phyloP scores from a whole-genome alignment of 2,113 vertebrate species.

The Chascanopsetta lugubris region DNA sequence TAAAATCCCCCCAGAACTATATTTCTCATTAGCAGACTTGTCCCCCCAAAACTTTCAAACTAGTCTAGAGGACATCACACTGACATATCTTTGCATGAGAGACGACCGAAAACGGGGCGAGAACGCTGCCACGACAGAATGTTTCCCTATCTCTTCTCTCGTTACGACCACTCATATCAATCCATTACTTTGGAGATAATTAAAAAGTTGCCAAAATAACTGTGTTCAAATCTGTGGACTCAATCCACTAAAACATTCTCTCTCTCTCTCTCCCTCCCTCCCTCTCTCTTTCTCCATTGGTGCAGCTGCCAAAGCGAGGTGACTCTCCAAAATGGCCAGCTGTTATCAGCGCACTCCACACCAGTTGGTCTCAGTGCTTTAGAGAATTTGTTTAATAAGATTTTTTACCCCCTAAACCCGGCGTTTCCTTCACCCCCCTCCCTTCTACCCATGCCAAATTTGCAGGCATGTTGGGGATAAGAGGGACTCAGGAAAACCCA shows the following conservation, averaged over 20 bases:
- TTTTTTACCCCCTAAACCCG: slow-evolving; percentile 57
- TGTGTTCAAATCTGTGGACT: slow-evolving; percentile 65
- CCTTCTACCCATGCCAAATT: slow-evolving; percentile 70
- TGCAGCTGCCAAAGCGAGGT: slow-evolving; percentile 72
- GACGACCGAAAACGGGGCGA: slow-evolving; percentile 20
- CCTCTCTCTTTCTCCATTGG: slow-evolving; percentile 26
- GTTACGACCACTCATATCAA: slow-evolving; percentile 56
- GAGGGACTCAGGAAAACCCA: slow-evolving; percentile 56
- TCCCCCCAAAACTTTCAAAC: slow-evolving; percentile 48
- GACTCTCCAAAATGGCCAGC: slow-evolving; percentile 78
- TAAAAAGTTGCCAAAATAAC: slow-evolving; percentile 77
- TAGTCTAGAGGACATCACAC: slow-evolving; percentile 52
- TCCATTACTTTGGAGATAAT: slow-evolving; percentile 79
- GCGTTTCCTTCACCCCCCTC: slow-evolving; percentile 54
- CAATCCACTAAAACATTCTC: slow-evolving; percentile 68
- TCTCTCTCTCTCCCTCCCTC: slow-evolving; percentile 55
- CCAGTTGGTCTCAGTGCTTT: slow-evolving; percentile 80
- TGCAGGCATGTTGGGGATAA: slow-evolving; percentile 61
- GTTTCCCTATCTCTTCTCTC: slow-evolving; percentile 36
- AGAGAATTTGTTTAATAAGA: slow-evolving; percentile 80
- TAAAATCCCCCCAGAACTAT: slow-evolving; percentile 6
- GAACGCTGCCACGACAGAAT: slow-evolving; percentile 42
- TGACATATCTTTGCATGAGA: slow-evolving; percentile 41
- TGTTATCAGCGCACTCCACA: slow-evolving; percentile 82
- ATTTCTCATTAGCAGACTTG: slow-evolving; percentile 52